Percentiles rank a stretch among this genome's conserved stretches.
These are phyloP conservation scores for Sciaenops ocellatus DNA, from an alignment of 2,797 vertebrate species.

Conservation along the genomic window DNA sequence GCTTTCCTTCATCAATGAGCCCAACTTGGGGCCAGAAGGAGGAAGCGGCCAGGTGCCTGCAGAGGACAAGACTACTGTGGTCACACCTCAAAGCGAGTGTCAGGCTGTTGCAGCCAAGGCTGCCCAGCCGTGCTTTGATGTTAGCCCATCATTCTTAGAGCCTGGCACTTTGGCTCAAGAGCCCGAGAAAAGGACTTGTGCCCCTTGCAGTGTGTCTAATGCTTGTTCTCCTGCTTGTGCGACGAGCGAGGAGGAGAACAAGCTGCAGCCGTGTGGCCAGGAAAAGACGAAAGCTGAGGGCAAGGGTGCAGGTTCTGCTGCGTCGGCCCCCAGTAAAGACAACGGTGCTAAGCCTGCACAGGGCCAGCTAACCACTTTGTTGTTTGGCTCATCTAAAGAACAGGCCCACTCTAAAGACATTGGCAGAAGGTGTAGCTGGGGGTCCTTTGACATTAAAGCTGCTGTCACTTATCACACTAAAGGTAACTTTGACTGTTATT, in stretches of 20 bases:
- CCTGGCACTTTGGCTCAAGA: conserved; percentile 90
- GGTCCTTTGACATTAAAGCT: conserved; percentile 94
- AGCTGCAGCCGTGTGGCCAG: conserved; percentile 86
- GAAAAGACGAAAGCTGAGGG: conserved; percentile 87
- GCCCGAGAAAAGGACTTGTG: conserved; percentile 94
- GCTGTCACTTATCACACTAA: conserved; percentile 98
- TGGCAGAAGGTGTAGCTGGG: conserved; percentile 93
- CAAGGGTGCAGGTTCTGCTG: conserved; percentile 88
- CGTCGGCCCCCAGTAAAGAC: conserved; percentile 89
- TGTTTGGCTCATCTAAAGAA: conserved; percentile 93
- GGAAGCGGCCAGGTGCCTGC: conserved; percentile 78
- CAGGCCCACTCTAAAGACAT: conserved; percentile 90
- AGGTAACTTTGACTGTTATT: conserved; percentile 86
- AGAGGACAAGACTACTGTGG: conserved; percentile 86
- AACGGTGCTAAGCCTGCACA: conserved; percentile 88
- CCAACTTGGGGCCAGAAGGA: conserved; percentile 88
- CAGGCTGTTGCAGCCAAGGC: conserved; percentile 84
- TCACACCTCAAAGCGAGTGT: conserved; percentile 89
- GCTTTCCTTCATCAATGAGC: conserved; percentile 99
- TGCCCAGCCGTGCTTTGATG: conserved; percentile 88
- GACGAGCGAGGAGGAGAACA: conserved; percentile 85
- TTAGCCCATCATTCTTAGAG: conserved; percentile 85
- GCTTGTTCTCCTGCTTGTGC: conserved; percentile 74
- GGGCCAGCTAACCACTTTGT: conserved; percentile 90
- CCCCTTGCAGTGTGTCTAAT: conserved; percentile 83